Evolutionary conservation across 2,797 vertebrate genomes (phyloP), one percentile per base, ranked within the genome.

Genomic region (Clamator glandarius): DNA sequence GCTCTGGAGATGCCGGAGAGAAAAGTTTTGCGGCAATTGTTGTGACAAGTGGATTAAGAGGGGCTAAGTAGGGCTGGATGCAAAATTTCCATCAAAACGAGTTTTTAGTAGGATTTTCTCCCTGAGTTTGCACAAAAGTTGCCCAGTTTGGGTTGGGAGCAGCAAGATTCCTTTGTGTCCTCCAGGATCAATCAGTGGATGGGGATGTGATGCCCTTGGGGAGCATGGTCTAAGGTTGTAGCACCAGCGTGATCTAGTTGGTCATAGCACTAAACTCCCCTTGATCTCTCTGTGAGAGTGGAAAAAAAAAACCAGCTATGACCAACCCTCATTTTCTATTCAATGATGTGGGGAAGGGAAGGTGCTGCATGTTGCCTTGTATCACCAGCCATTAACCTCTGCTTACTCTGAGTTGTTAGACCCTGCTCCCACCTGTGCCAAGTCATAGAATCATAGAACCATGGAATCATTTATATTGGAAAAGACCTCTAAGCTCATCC

Each of bases 11-110:
- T 25, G 5, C 83, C 11, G 39, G 42, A 44, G 29, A 91, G 89
- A 73, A 62, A 93, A 89, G 78, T 96, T 95, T 79, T 29, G 46
- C 2, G 0, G 72, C 21, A 3, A 51, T 92, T 89, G 90, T 95
- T 91, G 93, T 66, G 87, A 91, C 89, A 92, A 95, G 95, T 67
- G 93, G 92, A 90, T 94, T 89, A 93, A 81, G 84, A 55, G 82
- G 20, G 39, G 66, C 46, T 86, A 89, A 95, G 64, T 26, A 67
- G 72, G 57, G 62, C 75, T 54, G 74, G 88, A 44, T 84, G 77
- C 72, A 70, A 52, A 79, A 75, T 69, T 58, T 57, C 69, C 55
- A 51, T 57, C 7, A 15, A 33, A 50, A 42, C 12, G 1, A 5
- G 6, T 1, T 79, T 94, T 57, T 12, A 8, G 64, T 23, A 33